Conservation (phyloP, 2,113 vertebrate species). For the Acrocephalus arundinaceus region DNA sequence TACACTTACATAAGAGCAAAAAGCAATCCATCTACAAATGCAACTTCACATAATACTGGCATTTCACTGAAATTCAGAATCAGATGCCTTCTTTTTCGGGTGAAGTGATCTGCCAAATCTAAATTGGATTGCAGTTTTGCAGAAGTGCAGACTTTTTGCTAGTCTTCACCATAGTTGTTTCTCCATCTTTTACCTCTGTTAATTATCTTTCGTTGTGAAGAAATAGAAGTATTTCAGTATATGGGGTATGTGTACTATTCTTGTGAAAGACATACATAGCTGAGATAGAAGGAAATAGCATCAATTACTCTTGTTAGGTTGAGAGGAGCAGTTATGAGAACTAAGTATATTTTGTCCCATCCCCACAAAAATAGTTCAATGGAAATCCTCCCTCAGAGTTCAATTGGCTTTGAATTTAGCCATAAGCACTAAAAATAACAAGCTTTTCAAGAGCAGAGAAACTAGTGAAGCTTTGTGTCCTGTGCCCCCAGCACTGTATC, state of each 20-base stretch:
- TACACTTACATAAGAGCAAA: neutral
- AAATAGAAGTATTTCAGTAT: neutral
- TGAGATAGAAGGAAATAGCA: neutral
- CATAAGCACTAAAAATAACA: constrained; percentile 51
- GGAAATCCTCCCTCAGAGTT: constrained; percentile 35
- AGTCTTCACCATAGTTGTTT: neutral
- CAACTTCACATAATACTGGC: neutral
- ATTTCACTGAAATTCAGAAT: constrained; percentile 13
- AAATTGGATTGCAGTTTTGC: constrained; percentile 11
- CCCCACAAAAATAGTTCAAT: constrained; percentile 41
- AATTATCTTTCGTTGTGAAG: neutral
- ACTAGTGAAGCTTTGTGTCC: constrained; percentile 16
- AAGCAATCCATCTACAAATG: neutral
- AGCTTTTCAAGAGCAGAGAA: constrained; percentile 22
- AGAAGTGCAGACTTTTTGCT: neutral
- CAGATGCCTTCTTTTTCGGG: neutral
- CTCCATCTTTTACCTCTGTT: neutral
- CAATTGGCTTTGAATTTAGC: constrained; percentile 17
- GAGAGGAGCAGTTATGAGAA: neutral
- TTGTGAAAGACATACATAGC: neutral
- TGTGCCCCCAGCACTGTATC: neutral
- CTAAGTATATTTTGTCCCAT: constrained; percentile 7
- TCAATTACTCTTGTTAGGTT: neutral
- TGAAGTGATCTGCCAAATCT: constrained; percentile 8
- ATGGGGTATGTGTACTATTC: neutral